Evolutionary conservation across 2,797 vertebrate genomes (phyloP), one percentile per base, ranked within the genome.

Genomic region (Mormyrops attenuatus): DNA sequence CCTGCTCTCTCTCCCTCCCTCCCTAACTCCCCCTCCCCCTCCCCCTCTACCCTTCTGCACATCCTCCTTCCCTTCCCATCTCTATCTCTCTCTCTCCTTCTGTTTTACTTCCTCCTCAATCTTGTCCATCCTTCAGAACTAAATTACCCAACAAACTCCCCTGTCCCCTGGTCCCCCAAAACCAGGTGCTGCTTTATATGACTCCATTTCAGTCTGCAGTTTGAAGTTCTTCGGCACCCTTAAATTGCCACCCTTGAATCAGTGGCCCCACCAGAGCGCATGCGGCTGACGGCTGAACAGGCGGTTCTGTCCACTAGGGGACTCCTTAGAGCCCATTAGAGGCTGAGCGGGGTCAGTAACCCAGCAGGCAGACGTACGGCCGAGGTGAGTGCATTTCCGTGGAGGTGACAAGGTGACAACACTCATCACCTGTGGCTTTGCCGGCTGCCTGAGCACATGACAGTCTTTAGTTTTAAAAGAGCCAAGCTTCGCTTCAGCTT

Each of bases 31-130:
- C 9, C 41, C 34, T 47, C 15, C 9, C 55, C 34, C 38, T 53
- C 44, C n/a, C 55, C 55, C 80, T 47, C 30, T 20, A 38, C 73
- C 73, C 55, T 66, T 57, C 89, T 50, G 22, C 30, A 38, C 47
- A 85, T 73, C 49, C 80, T 69, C 50, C 88, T 80, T 89, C 88
- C 88, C 88, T 53, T 85, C 88, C 55, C 80, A 89, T 50, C 88
- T 50, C 88, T 77, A 85, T 77, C 80, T 20, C 80, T 49, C 53
- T 66, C 77, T 57, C 77, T 60, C 52, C 53, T 50, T 22, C 53
- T 85, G 38, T 89, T 44, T 63, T 38, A 50, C 57, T 85, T 57
- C 22, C 55, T 85, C 77, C 49, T 22, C 44, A 13, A 15, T 11
- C 82, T 89, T 52, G 15, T 49, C 47, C 55, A 52, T 53, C 41